Base-by-base conservation (phyloP, 2,797 vertebrate species). In the Myotis findleyi region DNA sequence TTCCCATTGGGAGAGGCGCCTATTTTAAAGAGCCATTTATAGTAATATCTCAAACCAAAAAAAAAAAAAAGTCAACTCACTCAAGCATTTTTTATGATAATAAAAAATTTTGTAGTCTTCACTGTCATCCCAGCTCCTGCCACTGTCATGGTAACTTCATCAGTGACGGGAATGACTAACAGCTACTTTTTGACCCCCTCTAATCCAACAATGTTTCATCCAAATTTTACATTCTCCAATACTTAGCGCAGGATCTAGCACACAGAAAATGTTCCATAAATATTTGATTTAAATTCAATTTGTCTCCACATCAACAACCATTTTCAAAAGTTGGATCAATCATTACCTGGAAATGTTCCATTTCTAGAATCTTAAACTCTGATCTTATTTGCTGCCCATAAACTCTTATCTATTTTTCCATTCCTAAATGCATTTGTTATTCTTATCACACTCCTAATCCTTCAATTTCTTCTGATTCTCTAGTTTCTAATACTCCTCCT, bases 1-100 rank as follows among this genome's bases (percentile, higher is more conserved):
- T 79, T 88, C 83, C 90, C 92, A 68, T 13, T 68, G 92, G 93
- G 93, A 95, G 86, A 96, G 64, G 91, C n/a, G 41, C 87, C 79
- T 90, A 95, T 86, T 97, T 97, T 96, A 90, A 92, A 92, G 62
- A 93, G 69, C 73, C 92, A 88, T 85, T 96, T 97, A 95, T 90
- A 82, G 87, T 44, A 84, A 38, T 72, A 87, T 30, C 84, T 90
- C 72, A 88, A 76, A 51, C 33, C 87, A 72, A 57, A 83, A 53
- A 80, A 91, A 51, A 89, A 97, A 95, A 89, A 77, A 87, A 92
- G 33, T 90, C 85, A 68, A 76, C 82, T 64, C 38, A 68, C 69
- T 89, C 66, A 77, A 85, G 90, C 59, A 80, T 38, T 82, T 55
- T 49, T 57, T 72, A 25, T 10, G 49, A 12, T 38, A 51, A 89